Evolutionary conservation across 1,140 invertebrate genomes (phyloP).

Genomic region (Adoxophyes honmai): DNA sequence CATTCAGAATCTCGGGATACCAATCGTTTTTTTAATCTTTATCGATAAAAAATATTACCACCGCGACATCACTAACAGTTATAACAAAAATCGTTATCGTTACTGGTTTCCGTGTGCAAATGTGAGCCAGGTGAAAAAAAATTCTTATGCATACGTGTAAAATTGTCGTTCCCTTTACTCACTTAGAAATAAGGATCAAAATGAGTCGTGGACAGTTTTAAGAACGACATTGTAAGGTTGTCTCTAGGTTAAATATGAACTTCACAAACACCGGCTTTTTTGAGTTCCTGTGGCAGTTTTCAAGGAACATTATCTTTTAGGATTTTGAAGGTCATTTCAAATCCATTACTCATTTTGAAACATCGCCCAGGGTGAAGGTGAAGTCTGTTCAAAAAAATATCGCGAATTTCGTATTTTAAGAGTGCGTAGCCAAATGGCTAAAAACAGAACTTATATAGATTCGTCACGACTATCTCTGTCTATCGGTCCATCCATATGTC

Average conservation of each 20-base stretch:
- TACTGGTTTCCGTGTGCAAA: slow-evolving; percentile 33
- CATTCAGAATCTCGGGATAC: too few relatives aligned
- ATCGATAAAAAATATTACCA: slow-evolving; percentile 2
- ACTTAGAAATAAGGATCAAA: not conserved
- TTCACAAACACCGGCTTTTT: slow-evolving; percentile 6
- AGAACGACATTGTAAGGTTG: not conserved
- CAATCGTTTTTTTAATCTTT: too few relatives aligned
- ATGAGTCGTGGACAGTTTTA: not conserved
- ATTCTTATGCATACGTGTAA: not conserved
- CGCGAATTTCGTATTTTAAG: too few relatives aligned
- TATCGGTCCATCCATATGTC: too few relatives aligned
- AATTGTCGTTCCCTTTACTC: not conserved
- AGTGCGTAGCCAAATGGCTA: too few relatives aligned
- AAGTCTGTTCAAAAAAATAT: too few relatives aligned
- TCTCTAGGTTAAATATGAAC: slow-evolving; percentile 14
- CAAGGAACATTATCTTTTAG: not conserved
- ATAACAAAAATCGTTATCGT: slow-evolving; percentile 27
- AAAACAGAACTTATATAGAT: too few relatives aligned
- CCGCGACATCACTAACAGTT: slow-evolving; percentile 23
- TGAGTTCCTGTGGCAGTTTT: slow-evolving; percentile 2
- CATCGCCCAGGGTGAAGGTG: too few relatives aligned
- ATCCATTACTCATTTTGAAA: too few relatives aligned
- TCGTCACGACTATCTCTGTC: too few relatives aligned
- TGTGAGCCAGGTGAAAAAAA: slow-evolving; percentile 20
- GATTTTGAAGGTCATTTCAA: too few relatives aligned